phyloP scores from a whole-genome alignment of 2,797 vertebrate genomes.

The Poliocrania exsul region DNA sequence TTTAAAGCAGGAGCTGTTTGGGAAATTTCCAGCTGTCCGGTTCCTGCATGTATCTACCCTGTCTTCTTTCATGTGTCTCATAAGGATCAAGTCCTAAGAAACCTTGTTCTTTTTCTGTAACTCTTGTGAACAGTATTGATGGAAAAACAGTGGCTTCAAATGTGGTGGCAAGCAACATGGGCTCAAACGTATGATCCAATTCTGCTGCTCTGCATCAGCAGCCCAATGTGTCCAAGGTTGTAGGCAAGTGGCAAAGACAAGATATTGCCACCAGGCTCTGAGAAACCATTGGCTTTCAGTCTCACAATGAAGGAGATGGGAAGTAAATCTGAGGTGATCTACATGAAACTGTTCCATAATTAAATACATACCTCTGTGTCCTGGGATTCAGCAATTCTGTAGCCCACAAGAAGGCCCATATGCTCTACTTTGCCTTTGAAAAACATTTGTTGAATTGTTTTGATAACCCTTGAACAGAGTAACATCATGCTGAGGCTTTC shows the following conservation, averaged over 20 bases:
- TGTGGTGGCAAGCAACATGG: neutral
- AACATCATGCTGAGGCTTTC: neutral
- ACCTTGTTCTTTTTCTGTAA: neutral
- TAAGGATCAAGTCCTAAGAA: neutral
- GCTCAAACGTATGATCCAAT: neutral
- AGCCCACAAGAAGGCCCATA: neutral
- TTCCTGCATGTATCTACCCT: neutral
- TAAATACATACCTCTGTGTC: neutral
- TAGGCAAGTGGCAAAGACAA: neutral
- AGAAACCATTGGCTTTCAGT: fast-evolving
- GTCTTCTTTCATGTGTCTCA: neutral
- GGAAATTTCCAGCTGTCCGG: neutral
- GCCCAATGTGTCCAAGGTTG: neutral
- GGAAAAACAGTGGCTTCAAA: neutral
- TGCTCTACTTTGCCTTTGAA: neutral
- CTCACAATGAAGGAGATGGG: neutral
- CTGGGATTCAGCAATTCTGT: neutral
- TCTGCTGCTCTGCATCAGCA: neutral
- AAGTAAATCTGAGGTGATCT: neutral
- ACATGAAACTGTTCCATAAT: neutral
- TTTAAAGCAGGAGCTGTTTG: neutral
- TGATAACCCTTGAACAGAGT: neutral
- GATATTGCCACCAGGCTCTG: neutral
- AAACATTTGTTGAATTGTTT: neutral
- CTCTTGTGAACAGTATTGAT: neutral